Base-by-base conservation (phyloP, 23 tunicate genomes). In the Clavelina lepadiformis region DNA sequence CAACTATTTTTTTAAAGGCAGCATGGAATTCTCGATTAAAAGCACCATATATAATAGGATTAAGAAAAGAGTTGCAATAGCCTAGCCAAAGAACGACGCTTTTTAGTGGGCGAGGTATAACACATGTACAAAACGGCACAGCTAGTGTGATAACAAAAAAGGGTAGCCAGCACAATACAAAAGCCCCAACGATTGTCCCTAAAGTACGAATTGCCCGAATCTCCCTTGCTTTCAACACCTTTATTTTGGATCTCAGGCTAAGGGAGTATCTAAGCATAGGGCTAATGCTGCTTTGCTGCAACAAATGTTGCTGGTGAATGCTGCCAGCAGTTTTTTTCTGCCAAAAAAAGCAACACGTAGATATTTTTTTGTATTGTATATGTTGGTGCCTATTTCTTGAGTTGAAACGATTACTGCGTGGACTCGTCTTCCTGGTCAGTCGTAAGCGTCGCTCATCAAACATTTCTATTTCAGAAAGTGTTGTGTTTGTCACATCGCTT, bases 121-220 rank as follows among this genome's bases (percentile, higher is more conserved):
- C 58, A 26, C 73, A 72, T 19, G 58, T 25, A 46, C 93, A 84
- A 46, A 84, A 84, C 3, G 93, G 77, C 3, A 69, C 63, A 20
- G 63, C 58, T 19, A 84, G 35, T 20, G 81, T 81, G n/a, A 78
- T 75, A 15, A 54, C 69, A 70, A 84, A 84, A 60, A 84, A 84
- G 20, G 93, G 93, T 33, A 84, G 55, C 93, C 93, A 84, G 65
- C 93, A 84, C 37, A 84, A 37, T 5, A 84, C 72, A 63, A 84
- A 84, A 19, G 83, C 93, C 26, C 93, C 93, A 2, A 84, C 81
- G 18, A 84, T 71, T n/a, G 81, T 76, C 6, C 93, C 93, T n/a
- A 84, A 64, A 8, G 93, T 84, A 33, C 46, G 59, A 6, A 84
- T 76, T 21, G 81, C 78, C 56, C 82, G 55, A 13, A 76, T 51